Evolutionary conservation across 2,888 invertebrate genomes (phyloP), one percentile per base, ranked within the genome.

Genomic region (Mallateleia sp.): DNA sequence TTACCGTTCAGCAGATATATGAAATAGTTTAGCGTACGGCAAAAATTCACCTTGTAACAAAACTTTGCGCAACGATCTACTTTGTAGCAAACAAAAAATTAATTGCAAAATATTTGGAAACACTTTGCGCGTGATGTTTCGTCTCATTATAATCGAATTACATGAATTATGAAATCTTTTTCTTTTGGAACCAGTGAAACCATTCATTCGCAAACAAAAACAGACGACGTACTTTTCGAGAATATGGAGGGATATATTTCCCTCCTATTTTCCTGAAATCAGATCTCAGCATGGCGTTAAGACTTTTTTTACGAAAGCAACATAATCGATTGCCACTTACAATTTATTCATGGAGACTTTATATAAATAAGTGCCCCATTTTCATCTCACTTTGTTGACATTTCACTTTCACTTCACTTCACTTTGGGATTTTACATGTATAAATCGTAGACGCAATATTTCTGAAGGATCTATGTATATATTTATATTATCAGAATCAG

Each of bases 401-500:
- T 50, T 20, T 34, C 22, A 32, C 52, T 52, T 34, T 20, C 11
- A 18, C 47, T 18, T 47, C 18, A 18, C 47, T 18, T 18, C 47
- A 9, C 18, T 47, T 47, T 11, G 47, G 25, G 64, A 45, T 45
- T 64, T 66, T 66, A 66, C 66, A 47, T 45, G 66, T 34, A 78
- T 45, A 78, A 67, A 56, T 66, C 42, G 24, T 56, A 71, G 22
- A 34, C 9, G 34, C 20, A 50, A 60, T 18, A 62, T 75, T 62
- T 20, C 18, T 50, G 25, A 38, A 52, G 62, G 38, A 56, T 64
- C 34, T 72, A 15, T 32, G 50, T 52, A 67, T 60, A 67, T 75
- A 52, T 82, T 74, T 82, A 42, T 67, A 60, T 82, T 74, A 74
- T 74, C 74, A 67, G 38, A 81, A 81, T 66, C 72, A 74, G 67